A percentile compares a stretch with the other conserved stretches of the same genome.
Evolutionary conservation across 2,888 invertebrate species (phyloP).

Genomic region (Drosophila mulleri): DNA sequence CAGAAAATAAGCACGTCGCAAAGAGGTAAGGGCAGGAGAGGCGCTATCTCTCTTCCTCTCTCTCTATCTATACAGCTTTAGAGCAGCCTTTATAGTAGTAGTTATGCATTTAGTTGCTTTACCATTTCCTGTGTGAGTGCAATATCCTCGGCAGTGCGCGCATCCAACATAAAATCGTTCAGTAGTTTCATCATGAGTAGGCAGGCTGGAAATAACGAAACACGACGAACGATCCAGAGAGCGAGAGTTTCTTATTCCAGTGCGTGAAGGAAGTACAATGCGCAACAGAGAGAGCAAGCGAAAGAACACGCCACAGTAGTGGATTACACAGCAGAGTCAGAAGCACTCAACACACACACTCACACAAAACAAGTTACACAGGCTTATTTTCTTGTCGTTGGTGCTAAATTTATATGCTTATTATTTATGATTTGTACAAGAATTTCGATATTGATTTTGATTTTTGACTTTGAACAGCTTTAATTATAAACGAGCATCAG

Average conservation of each 20-base stretch:
- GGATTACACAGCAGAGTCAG: conserved; percentile 6
- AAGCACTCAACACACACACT: conserved; percentile 9
- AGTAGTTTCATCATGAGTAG: conserved; percentile 84
- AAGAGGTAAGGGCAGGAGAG: conserved; percentile 2
- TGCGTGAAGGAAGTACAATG: conserved; percentile 29
- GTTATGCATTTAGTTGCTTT: conserved; percentile 15
- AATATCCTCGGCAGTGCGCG: conserved; percentile 84
- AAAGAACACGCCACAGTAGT: conserved; percentile 39
- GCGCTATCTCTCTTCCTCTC: neutral
- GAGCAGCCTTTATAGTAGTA: neutral
- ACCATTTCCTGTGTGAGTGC: conserved; percentile 85
- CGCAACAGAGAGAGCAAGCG: neutral
- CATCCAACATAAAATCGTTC: conserved; percentile 85
- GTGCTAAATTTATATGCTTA: conserved; percentile 46
- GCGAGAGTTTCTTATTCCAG: conserved; percentile 36
- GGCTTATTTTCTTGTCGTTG: conserved; percentile 31
- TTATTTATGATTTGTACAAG: conserved; percentile 64
- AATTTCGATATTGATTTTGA: conserved; percentile 65
- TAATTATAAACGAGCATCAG: conserved; percentile 45
- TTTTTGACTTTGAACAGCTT: conserved; percentile 41
- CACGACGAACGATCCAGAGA: conserved; percentile 47
- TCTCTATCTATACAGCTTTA: neutral
- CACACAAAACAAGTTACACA: conserved; percentile 59
- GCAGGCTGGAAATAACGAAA: conserved; percentile 41
- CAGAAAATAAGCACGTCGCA: conserved; percentile 4